Evolutionary conservation across 2,888 invertebrate genomes (phyloP).

Genomic region (Polymixis flavicincta): DNA sequence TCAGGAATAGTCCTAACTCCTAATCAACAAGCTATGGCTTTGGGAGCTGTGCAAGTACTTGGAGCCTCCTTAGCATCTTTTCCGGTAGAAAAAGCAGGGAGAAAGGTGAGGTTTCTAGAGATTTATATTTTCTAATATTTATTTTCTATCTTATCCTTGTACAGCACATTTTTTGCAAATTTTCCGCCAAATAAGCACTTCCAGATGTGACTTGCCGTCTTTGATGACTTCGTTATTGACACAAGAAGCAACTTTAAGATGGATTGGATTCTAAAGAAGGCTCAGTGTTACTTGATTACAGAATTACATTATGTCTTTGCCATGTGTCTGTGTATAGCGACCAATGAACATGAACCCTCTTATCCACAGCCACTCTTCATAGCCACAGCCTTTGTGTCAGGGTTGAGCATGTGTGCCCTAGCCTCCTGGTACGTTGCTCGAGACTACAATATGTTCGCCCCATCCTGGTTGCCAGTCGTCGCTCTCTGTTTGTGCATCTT

Average conservation of each 20-base stretch:
- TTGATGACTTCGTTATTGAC: background rate
- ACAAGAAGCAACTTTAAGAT: background rate
- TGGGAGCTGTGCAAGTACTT: constrained; percentile 83
- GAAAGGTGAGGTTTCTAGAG: constrained; percentile 77
- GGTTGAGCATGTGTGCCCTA: constrained; percentile 82
- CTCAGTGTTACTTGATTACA: background rate
- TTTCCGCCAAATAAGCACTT: background rate
- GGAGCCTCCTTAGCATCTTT: constrained; percentile 81
- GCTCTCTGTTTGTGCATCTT: constrained; percentile 89
- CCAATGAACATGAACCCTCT: background rate
- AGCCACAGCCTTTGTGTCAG: constrained; percentile 80
- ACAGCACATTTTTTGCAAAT: background rate
- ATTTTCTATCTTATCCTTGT: background rate
- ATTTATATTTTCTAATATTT: background rate
- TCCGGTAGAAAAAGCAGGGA: constrained; percentile 82
- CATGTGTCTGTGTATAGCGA: background rate
- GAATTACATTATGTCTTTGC: background rate
- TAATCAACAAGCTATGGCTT: constrained; percentile 86
- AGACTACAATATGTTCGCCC: constrained; percentile 70
- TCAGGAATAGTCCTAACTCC: constrained; percentile 76
- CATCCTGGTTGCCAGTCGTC: constrained; percentile 87
- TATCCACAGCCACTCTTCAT: constrained; percentile 79
- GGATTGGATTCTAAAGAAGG: background rate
- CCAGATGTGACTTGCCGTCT: background rate
- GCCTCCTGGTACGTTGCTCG: constrained; percentile 84